phyloP scores from a whole-genome alignment of 2,797 vertebrate genomes.

The Sebastes taczanowskii region DNA sequence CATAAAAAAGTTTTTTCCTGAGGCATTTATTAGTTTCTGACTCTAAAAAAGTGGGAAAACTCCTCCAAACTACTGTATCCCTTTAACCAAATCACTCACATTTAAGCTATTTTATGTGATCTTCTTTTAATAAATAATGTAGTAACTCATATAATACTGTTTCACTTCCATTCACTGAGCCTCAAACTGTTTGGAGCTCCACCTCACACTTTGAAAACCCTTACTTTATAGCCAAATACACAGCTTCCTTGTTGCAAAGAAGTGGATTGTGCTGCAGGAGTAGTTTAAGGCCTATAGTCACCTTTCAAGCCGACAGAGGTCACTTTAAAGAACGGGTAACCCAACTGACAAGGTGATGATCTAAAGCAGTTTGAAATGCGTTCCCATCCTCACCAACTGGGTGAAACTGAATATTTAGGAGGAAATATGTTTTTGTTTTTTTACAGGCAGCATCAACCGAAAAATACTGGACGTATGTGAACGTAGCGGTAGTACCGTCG shows the following conservation, averaged over 20 bases:
- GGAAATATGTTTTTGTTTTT: neutral
- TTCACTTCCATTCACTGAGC: too few species aligned
- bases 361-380: neutral
- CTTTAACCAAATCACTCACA: too few species aligned
- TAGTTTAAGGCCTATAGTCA: neutral
- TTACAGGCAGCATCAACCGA: neutral
- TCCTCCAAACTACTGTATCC: too few species aligned
- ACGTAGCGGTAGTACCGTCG: neutral
- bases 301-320: neutral
- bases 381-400: neutral
- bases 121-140: too few species aligned
- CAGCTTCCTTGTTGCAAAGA: neutral
- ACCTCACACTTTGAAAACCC: rapidly evolving
- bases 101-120: too few species aligned
- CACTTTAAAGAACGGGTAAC: neutral
- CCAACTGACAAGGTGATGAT: neutral
- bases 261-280: neutral
- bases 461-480: neutral
- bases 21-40: too few species aligned
- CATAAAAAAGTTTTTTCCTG: too few species aligned
- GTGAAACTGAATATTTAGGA: neutral
- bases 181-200: rapidly evolving
- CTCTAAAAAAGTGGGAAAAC: too few species aligned
- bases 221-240: neutral
- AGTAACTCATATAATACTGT: too few species aligned